phyloP scores from a whole-genome alignment of 2,888 invertebrate species.

The Copidosoma aretas region DNA sequence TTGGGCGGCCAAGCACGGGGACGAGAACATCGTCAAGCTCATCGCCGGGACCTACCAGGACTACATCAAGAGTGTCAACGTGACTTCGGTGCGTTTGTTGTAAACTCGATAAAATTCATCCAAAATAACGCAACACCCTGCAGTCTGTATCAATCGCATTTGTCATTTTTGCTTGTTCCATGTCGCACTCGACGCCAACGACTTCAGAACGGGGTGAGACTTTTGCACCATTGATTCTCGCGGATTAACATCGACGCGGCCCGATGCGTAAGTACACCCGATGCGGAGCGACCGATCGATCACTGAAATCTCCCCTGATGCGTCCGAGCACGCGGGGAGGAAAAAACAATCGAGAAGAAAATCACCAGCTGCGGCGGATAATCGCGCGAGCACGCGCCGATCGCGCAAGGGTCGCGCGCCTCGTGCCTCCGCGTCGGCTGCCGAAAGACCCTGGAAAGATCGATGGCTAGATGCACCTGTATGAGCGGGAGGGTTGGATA shows the following conservation, averaged over 20 bases:
- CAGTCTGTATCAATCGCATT: neutral
- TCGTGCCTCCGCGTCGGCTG: conserved; percentile 5
- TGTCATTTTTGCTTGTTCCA: conserved; percentile 25
- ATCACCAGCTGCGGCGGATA: neutral
- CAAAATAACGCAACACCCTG: neutral
- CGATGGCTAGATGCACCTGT: conserved; percentile 11
- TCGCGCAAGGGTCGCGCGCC: neutral
- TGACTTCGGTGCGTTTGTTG: conserved; percentile 77
- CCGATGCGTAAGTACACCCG: neutral
- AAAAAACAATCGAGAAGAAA: neutral
- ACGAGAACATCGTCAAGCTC: conserved; percentile 88
- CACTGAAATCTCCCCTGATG: too few species aligned
- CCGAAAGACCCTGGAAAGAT: conserved; percentile 12
- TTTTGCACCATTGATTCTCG: too few species aligned
- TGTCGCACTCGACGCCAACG: conserved; percentile 21
- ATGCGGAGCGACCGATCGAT: neutral
- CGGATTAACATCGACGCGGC: neutral
- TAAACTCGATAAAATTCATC: neutral
- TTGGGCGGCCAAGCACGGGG: conserved; percentile 96
- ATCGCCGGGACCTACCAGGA: conserved; percentile 86
- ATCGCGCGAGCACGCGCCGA: conserved; percentile 1
- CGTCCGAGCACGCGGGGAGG: too few species aligned
- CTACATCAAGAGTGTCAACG: conserved; percentile 74
- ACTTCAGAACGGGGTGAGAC: conserved; percentile 57
- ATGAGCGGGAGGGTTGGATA: neutral